Evolutionary conservation across 2,797 vertebrate species (phyloP).

Genomic region (Onychomys leucogaster): DNA sequence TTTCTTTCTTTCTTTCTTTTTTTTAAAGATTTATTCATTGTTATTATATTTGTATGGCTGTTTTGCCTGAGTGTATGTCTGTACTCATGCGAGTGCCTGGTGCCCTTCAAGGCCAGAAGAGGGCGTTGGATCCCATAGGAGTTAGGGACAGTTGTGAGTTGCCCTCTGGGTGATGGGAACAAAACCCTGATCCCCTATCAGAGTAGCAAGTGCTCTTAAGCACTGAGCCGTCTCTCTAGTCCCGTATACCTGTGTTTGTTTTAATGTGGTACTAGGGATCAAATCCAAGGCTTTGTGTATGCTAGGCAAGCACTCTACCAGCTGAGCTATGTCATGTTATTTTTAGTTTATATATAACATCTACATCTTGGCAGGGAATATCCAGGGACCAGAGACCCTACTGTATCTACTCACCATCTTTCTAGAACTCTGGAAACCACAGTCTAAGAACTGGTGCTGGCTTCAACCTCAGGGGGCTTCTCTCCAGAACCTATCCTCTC

Average conservation of each 20-base stretch:
- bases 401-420: neutral
- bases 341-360: neutral
- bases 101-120: neutral
- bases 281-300: neutral
- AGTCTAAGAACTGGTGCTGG: neutral
- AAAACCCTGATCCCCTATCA: neutral
- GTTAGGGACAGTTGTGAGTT: neutral
- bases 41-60: neutral
- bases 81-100: neutral
- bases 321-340: neutral
- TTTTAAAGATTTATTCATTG: neutral
- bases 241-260: neutral
- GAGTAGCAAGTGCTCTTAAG: neutral
- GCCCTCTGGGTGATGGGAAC: neutral
- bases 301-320: neutral
- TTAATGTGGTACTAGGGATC: neutral
- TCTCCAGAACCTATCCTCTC: neutral
- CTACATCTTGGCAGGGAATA: neutral
- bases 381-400: no score
- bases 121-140: neutral
- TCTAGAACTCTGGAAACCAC: neutral
- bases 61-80: neutral
- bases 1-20: neutral
- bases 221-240: neutral
- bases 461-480: accelerated